Evolutionary conservation across 2,797 vertebrate genomes (phyloP).

Genomic region (Octomys mimax): DNA sequence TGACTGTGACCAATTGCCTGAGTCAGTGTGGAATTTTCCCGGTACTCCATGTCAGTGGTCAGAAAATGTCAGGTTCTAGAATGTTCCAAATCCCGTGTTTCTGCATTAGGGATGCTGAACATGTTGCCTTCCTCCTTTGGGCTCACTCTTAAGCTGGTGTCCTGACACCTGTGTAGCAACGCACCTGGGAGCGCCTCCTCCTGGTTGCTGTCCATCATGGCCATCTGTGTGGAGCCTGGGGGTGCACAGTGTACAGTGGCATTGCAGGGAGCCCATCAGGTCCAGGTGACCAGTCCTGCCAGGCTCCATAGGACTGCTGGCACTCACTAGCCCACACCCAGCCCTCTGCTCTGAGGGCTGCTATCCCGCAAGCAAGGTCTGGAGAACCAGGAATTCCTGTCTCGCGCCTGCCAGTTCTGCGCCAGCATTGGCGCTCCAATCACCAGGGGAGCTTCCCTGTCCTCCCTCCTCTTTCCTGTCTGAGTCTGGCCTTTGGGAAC

Average conservation of each 20-base stretch:
- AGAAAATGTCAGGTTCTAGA: not conserved
- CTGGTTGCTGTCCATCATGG: not conserved
- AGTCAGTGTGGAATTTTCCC: not conserved
- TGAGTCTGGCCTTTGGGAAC: not conserved
- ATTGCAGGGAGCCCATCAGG: rapidly evolving
- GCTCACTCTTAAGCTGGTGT: too few relatives aligned
- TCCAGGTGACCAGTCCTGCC: too few relatives aligned
- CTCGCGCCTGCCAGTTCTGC: not conserved
- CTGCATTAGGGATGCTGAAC: not conserved
- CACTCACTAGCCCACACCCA: not conserved
- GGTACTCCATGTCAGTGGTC: not conserved
- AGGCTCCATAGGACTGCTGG: not conserved
- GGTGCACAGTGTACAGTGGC: not conserved
- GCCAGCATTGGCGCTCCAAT: not conserved
- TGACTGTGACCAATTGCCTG: too few relatives aligned
- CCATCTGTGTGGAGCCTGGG: not conserved
- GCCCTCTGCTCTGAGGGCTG: not conserved
- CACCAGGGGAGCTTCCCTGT: too few relatives aligned
- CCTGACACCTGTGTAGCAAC: not conserved
- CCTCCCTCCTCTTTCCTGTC: not conserved
- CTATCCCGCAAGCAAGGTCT: not conserved
- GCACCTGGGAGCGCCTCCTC: not conserved
- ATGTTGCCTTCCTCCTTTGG: not conserved
- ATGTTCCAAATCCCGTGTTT: not conserved
- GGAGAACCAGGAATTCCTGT: not conserved